phyloP scores from a whole-genome alignment of 92 coral and sea anemone genomes.

The Palythoa heliodiscus region DNA sequence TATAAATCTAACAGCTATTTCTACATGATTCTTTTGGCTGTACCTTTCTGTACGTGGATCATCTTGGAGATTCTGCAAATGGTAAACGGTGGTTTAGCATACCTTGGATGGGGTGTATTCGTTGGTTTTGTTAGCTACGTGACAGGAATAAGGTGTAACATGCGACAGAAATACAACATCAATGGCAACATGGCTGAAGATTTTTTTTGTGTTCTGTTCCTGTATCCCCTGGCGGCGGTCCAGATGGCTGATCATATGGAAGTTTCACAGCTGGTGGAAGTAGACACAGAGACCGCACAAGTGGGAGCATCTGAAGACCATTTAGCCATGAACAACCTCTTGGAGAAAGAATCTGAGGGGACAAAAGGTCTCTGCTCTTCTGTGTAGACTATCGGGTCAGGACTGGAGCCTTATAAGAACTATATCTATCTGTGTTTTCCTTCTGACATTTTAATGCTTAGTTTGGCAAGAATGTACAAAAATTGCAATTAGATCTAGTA shows the following conservation, averaged over 20 bases:
- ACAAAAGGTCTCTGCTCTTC: neutral
- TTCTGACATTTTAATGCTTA: no score
- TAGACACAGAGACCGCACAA: neutral
- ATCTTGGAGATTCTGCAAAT: conserved; percentile 58
- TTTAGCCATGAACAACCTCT: neutral
- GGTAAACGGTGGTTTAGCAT: conserved; percentile 57
- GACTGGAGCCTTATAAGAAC: neutral
- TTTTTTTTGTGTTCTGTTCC: conserved; percentile 34
- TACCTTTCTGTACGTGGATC: conserved; percentile 68
- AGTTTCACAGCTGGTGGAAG: neutral
- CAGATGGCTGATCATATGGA: conserved; percentile 8
- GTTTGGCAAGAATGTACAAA: no score
- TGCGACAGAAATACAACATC: conserved; percentile 78
- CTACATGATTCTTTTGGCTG: conserved; percentile 65
- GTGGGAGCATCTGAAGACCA: neutral
- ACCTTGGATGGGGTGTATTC: conserved; percentile 70
- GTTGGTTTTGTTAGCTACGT: conserved; percentile 69
- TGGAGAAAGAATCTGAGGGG: neutral
- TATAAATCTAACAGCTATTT: conserved; percentile 44
- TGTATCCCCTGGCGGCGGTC: neutral
- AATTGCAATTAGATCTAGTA: no score
- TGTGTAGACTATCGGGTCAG: neutral
- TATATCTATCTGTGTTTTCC: no score
- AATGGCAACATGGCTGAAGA: conserved; percentile 81
- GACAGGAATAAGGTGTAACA: conserved; percentile 66